Evolutionary conservation across 2,888 invertebrate genomes (phyloP).

Genomic region (Agrotis clavis): DNA sequence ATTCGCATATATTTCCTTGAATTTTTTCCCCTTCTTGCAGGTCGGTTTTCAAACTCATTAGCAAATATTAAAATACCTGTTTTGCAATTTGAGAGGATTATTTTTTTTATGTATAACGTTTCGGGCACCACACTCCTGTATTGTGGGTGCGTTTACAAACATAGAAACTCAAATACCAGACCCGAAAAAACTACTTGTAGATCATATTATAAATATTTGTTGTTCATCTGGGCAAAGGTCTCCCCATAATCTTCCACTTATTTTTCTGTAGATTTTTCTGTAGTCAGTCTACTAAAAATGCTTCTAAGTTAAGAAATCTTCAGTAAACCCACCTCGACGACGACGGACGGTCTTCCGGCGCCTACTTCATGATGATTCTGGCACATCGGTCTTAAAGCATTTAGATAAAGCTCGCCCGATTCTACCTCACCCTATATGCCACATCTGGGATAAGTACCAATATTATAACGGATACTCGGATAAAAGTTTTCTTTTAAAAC

Average conservation of each 20-base stretch:
- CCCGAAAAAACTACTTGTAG: no score
- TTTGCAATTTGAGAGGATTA: neutral
- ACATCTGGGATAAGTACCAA: neutral
- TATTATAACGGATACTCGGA: neutral
- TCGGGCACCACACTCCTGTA: neutral
- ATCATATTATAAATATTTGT: no score
- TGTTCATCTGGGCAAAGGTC: no score
- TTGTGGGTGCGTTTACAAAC: no score
- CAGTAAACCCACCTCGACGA: neutral
- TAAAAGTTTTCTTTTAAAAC: neutral
- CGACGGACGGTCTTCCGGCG: neutral
- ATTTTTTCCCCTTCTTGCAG: constrained; percentile 32
- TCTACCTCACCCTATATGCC: neutral
- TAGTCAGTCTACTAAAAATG: neutral
- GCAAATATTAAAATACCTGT: constrained; percentile 1
- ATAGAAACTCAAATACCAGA: no score
- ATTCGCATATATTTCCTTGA: constrained; percentile 42
- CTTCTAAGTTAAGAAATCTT: no score
- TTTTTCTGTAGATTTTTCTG: neutral
- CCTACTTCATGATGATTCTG: neutral
- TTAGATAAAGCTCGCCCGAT: neutral
- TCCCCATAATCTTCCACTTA: no score
- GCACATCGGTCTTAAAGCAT: neutral
- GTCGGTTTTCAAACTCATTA: constrained; percentile 39
- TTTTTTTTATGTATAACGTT: neutral